Base-by-base conservation (phyloP, 2,113 vertebrate genomes). In the Etheostoma spectabile region DNA sequence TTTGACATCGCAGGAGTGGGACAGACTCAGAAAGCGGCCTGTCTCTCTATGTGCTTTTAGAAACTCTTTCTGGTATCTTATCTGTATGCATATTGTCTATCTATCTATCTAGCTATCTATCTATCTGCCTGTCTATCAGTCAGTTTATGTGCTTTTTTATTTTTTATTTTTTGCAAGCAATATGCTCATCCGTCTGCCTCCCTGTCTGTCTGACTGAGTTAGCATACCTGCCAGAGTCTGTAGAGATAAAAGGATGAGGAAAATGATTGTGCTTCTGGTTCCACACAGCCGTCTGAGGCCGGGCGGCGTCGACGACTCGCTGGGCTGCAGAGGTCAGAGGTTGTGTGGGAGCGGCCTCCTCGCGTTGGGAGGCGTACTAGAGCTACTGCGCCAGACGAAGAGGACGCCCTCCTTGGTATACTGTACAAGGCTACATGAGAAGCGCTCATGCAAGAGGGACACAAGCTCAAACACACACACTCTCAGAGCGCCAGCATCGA, bases 221-320 rank as follows among this genome's bases (percentile, higher is more conserved):
- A 71, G 76, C 60, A 4, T 72, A 82, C 88, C 79, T 60, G 79
- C 45, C 80, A 81, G 79, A 89, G 77, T 86, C 83, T 74, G 72
- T 45, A 61, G 74, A 80, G 84, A 88, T 80, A 62, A 86, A 85
- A 86, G 64, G 80, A 87, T 46, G 82, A 83, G 70, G 70, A 63
- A 69, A 64, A 76, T 61, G 77, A 88, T 93, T 94, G 93, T 93
- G 93, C 93, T 93, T 93, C 88, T 92, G 72, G 63, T 69, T 89
- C 83, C 85, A 78, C 79, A 13, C 86, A 65, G 83, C 81, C 55
- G 1, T 76, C 82, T 61, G 84, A 84, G 80, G 84, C 80, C 30
- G 49, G 30, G 74, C 42, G 56, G 42, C 27, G 72, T 73, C 55
- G 74, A 74, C 2, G 77, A 73, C 79, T 71, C 49, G 71, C 85